These are phyloP conservation scores for Furnarius figulus DNA, from an alignment of 2,113 vertebrate genomes.

Conservation along the genomic window DNA sequence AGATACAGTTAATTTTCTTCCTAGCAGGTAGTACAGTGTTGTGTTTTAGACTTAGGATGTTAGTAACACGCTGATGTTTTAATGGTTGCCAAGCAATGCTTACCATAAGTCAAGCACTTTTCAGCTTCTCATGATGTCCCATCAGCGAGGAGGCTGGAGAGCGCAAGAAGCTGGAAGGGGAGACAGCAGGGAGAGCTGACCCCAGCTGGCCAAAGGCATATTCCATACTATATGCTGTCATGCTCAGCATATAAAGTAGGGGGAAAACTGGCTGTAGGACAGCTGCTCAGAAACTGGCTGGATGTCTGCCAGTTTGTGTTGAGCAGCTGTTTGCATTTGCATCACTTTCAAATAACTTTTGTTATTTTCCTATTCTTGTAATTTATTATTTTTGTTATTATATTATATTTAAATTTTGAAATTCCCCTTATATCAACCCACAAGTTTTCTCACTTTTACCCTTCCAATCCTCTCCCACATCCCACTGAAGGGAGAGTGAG, in stretches of 20 bases:
- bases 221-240: neutral
- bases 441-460: neutral
- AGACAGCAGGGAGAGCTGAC: neutral
- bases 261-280: neutral
- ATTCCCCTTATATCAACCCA: neutral
- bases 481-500: accelerated
- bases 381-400: neutral
- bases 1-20: neutral
- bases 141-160: neutral
- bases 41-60: neutral
- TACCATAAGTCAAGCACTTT: neutral
- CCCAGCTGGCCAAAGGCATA: neutral
- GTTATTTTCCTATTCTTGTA: neutral
- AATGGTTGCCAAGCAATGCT: neutral
- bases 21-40: neutral
- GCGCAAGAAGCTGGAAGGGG: neutral
- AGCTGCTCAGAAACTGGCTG: neutral
- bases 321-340: neutral
- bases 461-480: neutral
- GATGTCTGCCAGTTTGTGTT: accelerated
- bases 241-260: neutral
- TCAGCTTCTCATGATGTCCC: neutral
- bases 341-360: neutral
- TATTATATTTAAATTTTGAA: neutral
- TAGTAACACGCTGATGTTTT: neutral